Percentiles rank a stretch among this genome's conserved stretches.
Conservation (phyloP, 1,140 invertebrate genomes). For the Leptinotarsa undecemlineata region DNA sequence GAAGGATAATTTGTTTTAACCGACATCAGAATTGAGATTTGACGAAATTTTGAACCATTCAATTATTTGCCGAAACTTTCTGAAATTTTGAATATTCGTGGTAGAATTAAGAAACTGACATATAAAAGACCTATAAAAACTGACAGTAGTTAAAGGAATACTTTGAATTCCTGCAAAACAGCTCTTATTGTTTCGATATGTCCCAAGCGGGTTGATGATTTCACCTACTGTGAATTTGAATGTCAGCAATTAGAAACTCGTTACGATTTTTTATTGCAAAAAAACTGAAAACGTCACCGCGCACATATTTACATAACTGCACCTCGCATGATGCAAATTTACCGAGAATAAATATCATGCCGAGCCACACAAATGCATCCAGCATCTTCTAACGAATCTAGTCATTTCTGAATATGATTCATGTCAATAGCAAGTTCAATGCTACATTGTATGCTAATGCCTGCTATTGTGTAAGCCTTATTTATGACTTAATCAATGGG, state of each 20-base stretch:
- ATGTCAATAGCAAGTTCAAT: slow-evolving; percentile 4
- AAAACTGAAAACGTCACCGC: neutral
- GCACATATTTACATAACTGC: slow-evolving; percentile 1
- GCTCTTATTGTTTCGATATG: too few relatives aligned
- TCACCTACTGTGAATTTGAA: neutral
- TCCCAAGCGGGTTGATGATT: neutral
- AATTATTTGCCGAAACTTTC: too few relatives aligned
- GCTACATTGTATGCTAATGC: slow-evolving; percentile 7
- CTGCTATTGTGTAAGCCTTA: neutral
- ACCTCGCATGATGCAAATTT: neutral
- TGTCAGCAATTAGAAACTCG: neutral
- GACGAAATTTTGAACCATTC: too few relatives aligned
- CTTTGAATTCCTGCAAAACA: too few relatives aligned
- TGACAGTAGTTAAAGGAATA: too few relatives aligned
- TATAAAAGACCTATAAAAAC: too few relatives aligned
- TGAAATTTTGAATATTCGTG: too few relatives aligned
- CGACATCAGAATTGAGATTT: too few relatives aligned
- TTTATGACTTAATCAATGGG: slow-evolving; percentile 2
- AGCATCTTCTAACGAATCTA: slow-evolving; percentile 3
- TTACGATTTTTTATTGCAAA: neutral
- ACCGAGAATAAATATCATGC: neutral
- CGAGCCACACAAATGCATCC: neutral
- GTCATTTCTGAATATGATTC: slow-evolving; percentile 1
- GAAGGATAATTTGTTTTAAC: too few relatives aligned
- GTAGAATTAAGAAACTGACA: too few relatives aligned